These are phyloP conservation scores for Amorpha juglandis DNA, from an alignment of 2,888 invertebrate species.

Conservation along the genomic window DNA sequence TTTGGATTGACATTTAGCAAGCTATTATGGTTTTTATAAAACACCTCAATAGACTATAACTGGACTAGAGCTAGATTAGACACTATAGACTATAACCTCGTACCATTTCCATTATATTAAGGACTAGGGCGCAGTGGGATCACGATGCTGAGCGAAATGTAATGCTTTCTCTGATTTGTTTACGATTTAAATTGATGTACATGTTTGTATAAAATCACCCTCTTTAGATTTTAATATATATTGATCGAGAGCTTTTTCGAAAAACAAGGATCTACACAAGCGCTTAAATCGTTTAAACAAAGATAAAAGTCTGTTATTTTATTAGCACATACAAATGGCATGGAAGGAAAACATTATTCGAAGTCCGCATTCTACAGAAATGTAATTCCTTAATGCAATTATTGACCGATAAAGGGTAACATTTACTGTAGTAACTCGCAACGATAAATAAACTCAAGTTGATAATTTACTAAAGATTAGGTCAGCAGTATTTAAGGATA, in stretches of 20 bases:
- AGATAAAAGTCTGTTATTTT: too few species aligned
- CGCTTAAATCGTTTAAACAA: too few species aligned
- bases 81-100: too few species aligned
- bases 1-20: neutral
- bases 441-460: neutral
- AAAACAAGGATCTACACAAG: too few species aligned
- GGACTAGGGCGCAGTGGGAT: neutral
- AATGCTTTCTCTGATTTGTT: neutral
- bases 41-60: too few species aligned
- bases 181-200: too few species aligned
- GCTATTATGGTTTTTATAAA: too few species aligned
- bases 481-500: conserved; percentile 14
- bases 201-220: too few species aligned
- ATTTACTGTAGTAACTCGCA: neutral
- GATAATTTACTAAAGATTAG: conserved; percentile 13
- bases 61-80: too few species aligned
- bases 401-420: conserved; percentile 10
- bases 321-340: neutral
- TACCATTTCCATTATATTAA: too few species aligned
- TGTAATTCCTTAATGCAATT: conserved; percentile 9
- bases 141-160: neutral
- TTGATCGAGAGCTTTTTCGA: too few species aligned
- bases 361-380: neutral
- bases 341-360: neutral
- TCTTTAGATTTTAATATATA: too few species aligned